Evolutionary conservation across 37 sponge, comb jelly and placozoan genomes (phyloP), one percentile per base, ranked within the genome.

Genomic region (Chondrosia reniformis): DNA sequence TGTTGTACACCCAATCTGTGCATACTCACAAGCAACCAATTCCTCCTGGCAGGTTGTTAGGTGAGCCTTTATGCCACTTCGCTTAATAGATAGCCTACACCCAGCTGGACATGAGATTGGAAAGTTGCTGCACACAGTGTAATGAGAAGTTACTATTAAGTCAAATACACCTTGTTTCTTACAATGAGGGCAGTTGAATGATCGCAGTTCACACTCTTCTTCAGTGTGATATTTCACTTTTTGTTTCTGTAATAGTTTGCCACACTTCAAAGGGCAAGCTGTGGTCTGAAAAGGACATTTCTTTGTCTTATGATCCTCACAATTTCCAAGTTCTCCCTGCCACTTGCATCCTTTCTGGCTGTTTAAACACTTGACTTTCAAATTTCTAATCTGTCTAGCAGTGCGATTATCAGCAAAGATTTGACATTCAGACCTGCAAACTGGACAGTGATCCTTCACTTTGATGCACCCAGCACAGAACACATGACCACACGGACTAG

Each of bases 1-100:
- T 39, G 39, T 36, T 8, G 39, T 22, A 73, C 89, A 88, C 17
- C 89, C 89, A 24, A 74, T 76, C 74, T 44, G 78, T 1, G 59
- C 66, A 84, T 75, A 88, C 30, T 76, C 62, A 67, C 89, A 88
- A 33, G 71, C 46, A 13, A 85, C 76, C 6, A 41, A 49, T 45
- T 61, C 56, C 1, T 42, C n/a, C 0, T 75, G 80, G 46, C 86
- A 85, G 39, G 72, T 69, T 2, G 30, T 13, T 22, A 69, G 44
- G 41, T 69, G 72, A 7, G 17, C 36, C 24, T 39, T 25, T 44
- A 69, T 69, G 43, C 36, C 42, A 22, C 42, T 39, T 7, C 72
- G 31, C 10, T 19, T 12, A 25, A 38, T 36, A 24, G 39, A 34
- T 24, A n/a, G 2, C 4, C 42, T 24, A 40, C 72, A 69, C 42